Conservation (phyloP, 2,797 vertebrate species). For the Propithecus deckenii region DNA sequence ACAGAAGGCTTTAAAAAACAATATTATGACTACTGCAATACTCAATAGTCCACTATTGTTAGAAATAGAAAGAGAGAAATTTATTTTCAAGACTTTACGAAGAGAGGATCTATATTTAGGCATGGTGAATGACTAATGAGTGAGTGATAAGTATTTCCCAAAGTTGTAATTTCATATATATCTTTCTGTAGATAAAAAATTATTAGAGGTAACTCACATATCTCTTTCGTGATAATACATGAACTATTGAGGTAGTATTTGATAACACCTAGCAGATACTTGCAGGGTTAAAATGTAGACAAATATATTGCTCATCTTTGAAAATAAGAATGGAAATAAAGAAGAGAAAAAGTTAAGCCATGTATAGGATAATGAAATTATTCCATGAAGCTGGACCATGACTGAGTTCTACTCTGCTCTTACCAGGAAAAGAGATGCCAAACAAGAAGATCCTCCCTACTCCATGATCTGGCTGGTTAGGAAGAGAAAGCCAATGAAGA, state of each 20-base stretch:
- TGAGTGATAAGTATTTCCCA: background rate
- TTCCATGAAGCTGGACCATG: background rate
- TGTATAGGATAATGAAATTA: background rate
- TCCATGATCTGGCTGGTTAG: background rate
- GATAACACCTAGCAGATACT: background rate
- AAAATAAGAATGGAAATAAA: background rate
- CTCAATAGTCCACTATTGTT: background rate
- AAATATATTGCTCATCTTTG: background rate
- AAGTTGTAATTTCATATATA: background rate
- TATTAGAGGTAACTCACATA: background rate
- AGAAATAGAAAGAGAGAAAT: background rate
- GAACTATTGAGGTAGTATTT: background rate
- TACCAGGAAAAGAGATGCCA: background rate
- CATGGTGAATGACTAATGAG: background rate
- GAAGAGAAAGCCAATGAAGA: background rate
- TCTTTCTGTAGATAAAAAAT: background rate
- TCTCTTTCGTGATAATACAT: background rate
- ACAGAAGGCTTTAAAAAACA: background rate
- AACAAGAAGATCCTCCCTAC: background rate
- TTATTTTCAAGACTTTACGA: background rate
- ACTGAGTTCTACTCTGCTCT: background rate
- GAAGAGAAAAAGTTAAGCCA: background rate
- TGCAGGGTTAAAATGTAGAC: background rate
- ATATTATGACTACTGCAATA: background rate
- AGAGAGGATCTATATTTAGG: background rate